Base-by-base conservation (phyloP, 2,888 invertebrate genomes). In the Palloptera scutellata region DNA sequence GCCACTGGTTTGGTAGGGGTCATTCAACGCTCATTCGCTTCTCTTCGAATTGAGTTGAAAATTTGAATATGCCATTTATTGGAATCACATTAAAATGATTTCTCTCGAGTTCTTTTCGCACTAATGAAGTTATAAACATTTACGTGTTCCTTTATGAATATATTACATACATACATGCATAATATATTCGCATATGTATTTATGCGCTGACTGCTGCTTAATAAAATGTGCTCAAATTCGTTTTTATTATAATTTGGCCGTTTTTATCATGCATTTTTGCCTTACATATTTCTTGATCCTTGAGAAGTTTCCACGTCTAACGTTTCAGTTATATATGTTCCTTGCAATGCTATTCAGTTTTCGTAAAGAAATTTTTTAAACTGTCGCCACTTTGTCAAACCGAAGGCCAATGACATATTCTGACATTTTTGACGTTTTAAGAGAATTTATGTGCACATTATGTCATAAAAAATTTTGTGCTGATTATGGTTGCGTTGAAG, bases 381-480 rank as follows among this genome's bases (percentile, higher is more conserved):
- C 58, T 58, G 58, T 64, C 51, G 58, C 51, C 57, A 64, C 64
- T 64, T 64, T 64, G 64, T 64, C 64, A 64, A 60, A 54, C 52
- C 60, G 64, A 48, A 55, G 64, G 67, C 67, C 67, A 64, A 68
- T 64, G 45, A 51, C 63, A 68, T 43, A 63, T 40, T 41, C 53
- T 60, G 63, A 59, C 67, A 53, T 58, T 52, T 63, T 67, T 68
- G 57, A 63, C 63, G 15, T 57, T 64, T 59, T 48, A 15, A 60
- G 60, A 54, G 42, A 64, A 61, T 68, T 64, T 63, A 64, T 68
- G 64, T 43, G 55, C 60, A 30, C 67, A 68, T 68, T 61, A 68
- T 66, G 54, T 45, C 60, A 52, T 42, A 41, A 55, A 10, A 52
- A 68, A 61, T 60, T 64, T 64, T 57, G 48, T 64, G 64, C 55